Evolutionary conservation across 2,797 vertebrate genomes (phyloP).

Genomic region (Harpagifer antarcticus): DNA sequence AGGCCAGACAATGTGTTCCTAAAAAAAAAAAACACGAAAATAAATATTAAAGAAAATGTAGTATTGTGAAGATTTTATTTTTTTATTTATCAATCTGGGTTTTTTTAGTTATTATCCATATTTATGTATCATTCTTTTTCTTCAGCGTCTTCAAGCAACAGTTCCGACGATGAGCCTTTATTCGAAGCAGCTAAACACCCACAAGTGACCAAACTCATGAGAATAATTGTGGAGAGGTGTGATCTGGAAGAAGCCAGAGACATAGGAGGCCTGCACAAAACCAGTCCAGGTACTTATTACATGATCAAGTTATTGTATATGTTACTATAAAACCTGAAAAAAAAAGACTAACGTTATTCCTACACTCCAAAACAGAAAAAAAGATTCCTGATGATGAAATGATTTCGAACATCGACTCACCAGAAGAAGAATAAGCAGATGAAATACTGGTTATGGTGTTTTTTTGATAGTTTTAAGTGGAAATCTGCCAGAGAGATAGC

Average conservation of each 20-base stretch:
- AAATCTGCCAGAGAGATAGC: not conserved
- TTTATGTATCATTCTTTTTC: not conserved
- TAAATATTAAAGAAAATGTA: not conserved
- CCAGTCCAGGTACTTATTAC: conserved; percentile 37
- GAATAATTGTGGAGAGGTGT: conserved; percentile 71
- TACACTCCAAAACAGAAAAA: conserved; percentile 24
- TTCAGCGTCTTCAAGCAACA: conserved; percentile 39
- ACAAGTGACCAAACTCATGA: conserved; percentile 70
- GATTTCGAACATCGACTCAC: not conserved
- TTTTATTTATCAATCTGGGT: too few relatives aligned
- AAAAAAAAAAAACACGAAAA: not conserved
- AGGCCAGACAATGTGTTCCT: not conserved
- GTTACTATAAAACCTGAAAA: not conserved
- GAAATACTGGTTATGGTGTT: not conserved
- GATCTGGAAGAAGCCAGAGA: conserved; percentile 34
- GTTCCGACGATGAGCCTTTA: conserved; percentile 57
- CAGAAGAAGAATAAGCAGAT: conserved; percentile 42
- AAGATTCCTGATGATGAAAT: conserved; percentile 1
- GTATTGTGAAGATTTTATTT: not conserved
- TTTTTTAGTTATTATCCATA: not conserved
- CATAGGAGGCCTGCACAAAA: conserved; percentile 10
- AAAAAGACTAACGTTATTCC: conserved; percentile 16
- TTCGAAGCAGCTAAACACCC: conserved; percentile 46
- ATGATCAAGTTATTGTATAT: not conserved
- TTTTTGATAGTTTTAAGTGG: not conserved